phyloP scores from a whole-genome alignment of 2,888 invertebrate species.

The Monoplex corrugatus region DNA sequence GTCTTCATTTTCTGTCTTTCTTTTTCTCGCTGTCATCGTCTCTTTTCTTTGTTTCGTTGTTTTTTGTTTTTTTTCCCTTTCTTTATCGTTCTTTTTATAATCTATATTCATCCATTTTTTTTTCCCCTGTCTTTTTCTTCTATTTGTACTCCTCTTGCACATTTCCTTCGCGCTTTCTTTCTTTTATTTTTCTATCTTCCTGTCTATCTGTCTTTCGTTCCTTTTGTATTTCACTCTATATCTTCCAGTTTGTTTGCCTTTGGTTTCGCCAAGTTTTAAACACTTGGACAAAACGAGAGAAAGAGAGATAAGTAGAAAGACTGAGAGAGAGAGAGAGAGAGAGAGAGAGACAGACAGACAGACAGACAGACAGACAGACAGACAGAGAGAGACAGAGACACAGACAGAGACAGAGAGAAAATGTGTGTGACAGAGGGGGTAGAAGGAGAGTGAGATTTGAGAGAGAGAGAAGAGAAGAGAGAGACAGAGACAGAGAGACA shows the following conservation, averaged over 20 bases:
- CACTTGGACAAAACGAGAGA: no score
- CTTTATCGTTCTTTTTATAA: no score
- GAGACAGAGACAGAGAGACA: background rate
- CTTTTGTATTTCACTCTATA: no score
- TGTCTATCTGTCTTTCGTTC: no score
- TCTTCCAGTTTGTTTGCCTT: background rate
- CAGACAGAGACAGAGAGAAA: background rate
- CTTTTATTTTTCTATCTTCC: background rate
- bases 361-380: background rate
- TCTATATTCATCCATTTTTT: no score
- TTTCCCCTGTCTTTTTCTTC: no score
- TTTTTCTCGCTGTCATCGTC: no score
- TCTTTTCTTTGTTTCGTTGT: no score
- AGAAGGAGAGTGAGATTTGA: background rate
- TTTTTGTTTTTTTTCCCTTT: no score
- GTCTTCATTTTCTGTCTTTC: no score
- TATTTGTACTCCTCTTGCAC: no score
- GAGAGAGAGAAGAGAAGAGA: background rate
- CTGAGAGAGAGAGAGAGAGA: background rate
- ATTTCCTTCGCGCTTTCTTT: background rate
- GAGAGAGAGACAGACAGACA: background rate
- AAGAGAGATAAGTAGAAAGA: background rate
- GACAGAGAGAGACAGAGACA: background rate
- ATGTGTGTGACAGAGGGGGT: background rate
- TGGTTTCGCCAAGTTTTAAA: no score